Conservation (phyloP, 2,797 vertebrate species). For the Glossophaga mutica region DNA sequence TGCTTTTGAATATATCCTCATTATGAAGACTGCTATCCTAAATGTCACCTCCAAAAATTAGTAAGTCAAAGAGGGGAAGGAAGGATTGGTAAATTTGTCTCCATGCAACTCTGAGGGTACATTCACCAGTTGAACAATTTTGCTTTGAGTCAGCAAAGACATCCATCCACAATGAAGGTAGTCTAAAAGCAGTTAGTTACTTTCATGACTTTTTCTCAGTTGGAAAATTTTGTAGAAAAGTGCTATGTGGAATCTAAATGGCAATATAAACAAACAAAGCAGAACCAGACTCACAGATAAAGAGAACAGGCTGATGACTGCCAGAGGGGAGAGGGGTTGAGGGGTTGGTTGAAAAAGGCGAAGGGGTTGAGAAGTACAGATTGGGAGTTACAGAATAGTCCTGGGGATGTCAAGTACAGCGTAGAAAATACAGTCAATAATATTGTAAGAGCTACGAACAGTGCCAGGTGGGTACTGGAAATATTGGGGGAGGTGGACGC, state of each 20-base stretch:
- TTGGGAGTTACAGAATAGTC: not conserved
- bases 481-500: not conserved
- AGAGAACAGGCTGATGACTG: not conserved
- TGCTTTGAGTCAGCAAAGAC: conserved; percentile 32
- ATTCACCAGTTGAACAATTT: not conserved
- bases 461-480: not conserved
- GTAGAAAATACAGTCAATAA: not conserved
- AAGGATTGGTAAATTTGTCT: not conserved
- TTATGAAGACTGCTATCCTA: not conserved
- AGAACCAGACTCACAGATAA: not conserved
- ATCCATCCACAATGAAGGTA: not conserved
- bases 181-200: not conserved
- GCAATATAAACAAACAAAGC: not conserved
- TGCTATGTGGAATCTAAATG: not conserved
- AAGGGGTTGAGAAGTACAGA: not conserved
- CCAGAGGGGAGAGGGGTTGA: not conserved
- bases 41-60: not conserved
- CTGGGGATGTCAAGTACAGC: not conserved
- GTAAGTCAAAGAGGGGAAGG: not conserved
- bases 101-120: not conserved
- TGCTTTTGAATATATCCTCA: not conserved
- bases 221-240: not conserved
- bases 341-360: not conserved
- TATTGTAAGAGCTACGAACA: not conserved
- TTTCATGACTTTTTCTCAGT: not conserved